Evolutionary conservation across 2,113 vertebrate genomes (phyloP), one percentile per base, ranked within the genome.

Genomic region (Coracopsis vasa): DNA sequence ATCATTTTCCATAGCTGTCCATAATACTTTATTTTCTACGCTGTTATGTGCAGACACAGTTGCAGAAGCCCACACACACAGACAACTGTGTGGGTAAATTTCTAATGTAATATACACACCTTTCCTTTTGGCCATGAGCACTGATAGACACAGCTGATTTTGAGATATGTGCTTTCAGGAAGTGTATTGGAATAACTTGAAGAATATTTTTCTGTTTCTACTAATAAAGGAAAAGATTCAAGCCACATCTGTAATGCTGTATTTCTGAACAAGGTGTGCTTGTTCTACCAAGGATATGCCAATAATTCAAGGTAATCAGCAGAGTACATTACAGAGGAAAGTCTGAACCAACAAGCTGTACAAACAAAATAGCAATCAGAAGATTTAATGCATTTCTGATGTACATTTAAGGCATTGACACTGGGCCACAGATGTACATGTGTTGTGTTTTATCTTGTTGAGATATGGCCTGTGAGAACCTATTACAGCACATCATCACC

Each of bases 361-460:
- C 98, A 98, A 98, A 98, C 98, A 98, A 99, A 99, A 99, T 98
- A 98, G 98, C 98, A 99, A 99, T 99, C 99, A 98, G 98, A 97
- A 98, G 98, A 98, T 98, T 98, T 99, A 99, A 99, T 99, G 99
- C 99, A 99, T 99, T 99, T 99, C 98, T 99, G 99, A 99, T 99
- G 98, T 99, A 99, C 99, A 97, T 99, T 99, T 99, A 99, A 98
- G 98, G 98, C 98, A 96, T 81, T 98, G 98, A 99, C 99, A 99
- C 98, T 97, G 99, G 99, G 98, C 98, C 99, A 98, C 99, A 99
- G 99, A 99, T 99, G 99, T 99, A 99, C 99, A 99, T 98, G 98
- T 99, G 99, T 99, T 99, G 98, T 98, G 98, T 98, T 99, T 99
- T 99, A 99, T 99, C 99, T 99, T 99, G 98, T 98, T 98, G 98